Percentiles rank a stretch among this genome's conserved stretches.
phyloP scores from a whole-genome alignment of 35 echinoderm and acorn worm genomes.

The Apostichopus californicus region DNA sequence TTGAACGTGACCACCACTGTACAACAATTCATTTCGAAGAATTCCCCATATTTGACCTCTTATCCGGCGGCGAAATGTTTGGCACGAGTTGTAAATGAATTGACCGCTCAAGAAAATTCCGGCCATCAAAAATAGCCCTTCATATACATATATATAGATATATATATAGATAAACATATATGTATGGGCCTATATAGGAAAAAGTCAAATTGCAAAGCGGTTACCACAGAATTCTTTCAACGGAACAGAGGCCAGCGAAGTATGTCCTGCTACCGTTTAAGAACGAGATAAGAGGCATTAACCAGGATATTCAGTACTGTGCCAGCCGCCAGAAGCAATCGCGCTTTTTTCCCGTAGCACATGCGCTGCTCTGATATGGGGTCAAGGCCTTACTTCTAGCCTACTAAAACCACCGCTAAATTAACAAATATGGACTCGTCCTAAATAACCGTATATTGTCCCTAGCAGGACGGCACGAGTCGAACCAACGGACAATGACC shows the following conservation, averaged over 20 bases:
- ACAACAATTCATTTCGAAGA: constrained; percentile 16
- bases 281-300: not conserved
- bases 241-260: constrained; percentile 30
- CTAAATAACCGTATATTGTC: not conserved
- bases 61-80: constrained; percentile 40
- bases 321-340: not conserved
- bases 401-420: not conserved
- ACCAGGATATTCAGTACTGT: not conserved
- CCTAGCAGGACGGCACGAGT: constrained; percentile 3
- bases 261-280: constrained; percentile 1
- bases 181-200: not conserved
- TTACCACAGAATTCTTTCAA: constrained; percentile 32
- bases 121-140: constrained; percentile 26
- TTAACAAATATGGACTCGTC: not conserved
- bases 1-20: constrained; percentile 33
- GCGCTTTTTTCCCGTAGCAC: not conserved
- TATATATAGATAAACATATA: too few species aligned
- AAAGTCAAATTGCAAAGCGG: not conserved
- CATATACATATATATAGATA: not conserved
- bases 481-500: constrained; percentile 31
- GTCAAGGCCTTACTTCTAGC: constrained; percentile 38
- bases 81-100: not conserved
- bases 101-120: constrained; percentile 39
- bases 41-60: constrained; percentile 25
- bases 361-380: not conserved